phyloP scores from a whole-genome alignment of 2,113 vertebrate genomes.

The Lutjanus erythropterus region DNA sequence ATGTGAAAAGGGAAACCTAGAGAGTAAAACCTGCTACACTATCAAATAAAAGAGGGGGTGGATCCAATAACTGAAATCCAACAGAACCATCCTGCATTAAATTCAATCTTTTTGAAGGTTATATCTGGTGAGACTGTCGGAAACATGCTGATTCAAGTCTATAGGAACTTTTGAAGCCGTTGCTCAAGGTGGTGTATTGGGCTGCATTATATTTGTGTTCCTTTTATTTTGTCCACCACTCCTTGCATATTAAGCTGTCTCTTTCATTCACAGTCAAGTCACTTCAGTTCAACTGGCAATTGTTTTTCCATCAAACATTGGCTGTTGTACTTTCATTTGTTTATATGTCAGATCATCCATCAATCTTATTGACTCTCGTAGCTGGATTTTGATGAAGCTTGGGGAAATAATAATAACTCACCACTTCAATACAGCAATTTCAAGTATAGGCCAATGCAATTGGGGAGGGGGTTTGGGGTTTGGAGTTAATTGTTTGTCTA shows the following conservation, averaged over 20 bases:
- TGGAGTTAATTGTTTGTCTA: neutral
- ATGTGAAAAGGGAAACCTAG: constrained; percentile 2
- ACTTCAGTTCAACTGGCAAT: neutral
- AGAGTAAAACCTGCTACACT: constrained; percentile 14
- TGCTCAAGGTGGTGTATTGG: neutral
- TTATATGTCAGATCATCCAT: constrained; percentile 45
- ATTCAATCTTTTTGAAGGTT: neutral
- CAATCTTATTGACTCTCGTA: constrained; percentile 23
- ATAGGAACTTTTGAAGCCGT: neutral
- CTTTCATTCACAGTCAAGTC: constrained; percentile 9
- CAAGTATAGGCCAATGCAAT: neutral
- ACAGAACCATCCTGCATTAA: constrained; percentile 5
- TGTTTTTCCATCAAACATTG: constrained; percentile 21
- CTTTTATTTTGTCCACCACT: neutral
- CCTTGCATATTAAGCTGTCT: neutral
- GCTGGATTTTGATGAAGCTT: constrained; percentile 11
- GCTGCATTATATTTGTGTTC: neutral
- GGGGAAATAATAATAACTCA: neutral
- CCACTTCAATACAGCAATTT: constrained; percentile 1
- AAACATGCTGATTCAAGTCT: neutral
- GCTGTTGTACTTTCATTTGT: constrained; percentile 24
- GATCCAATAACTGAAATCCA: constrained; percentile 13
- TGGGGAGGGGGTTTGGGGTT: no score
- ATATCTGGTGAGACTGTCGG: neutral
- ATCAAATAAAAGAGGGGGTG: constrained; percentile 8